Evolutionary conservation across 2,113 vertebrate genomes (phyloP).

Genomic region (Crotalus tigris): DNA sequence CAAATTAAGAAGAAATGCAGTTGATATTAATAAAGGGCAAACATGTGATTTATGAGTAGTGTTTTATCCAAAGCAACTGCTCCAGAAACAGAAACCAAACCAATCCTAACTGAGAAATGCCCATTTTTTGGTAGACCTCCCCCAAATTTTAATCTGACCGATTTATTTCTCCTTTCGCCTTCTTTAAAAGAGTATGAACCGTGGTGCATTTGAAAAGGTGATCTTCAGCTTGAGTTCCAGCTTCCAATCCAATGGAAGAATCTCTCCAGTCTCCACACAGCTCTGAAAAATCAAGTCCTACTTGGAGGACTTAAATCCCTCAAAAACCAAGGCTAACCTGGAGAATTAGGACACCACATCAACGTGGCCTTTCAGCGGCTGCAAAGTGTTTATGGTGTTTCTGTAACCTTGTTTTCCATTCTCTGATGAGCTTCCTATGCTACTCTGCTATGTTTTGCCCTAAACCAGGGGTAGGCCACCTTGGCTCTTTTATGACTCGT

Average conservation of each 20-base stretch:
- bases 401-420: background rate
- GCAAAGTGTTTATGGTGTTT: background rate
- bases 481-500: too few species aligned
- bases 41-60: background rate
- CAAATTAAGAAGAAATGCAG: background rate
- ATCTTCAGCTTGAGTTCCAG: background rate
- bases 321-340: background rate
- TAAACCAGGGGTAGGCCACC: background rate
- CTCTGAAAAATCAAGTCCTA: too few species aligned
- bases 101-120: background rate
- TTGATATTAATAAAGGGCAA: background rate
- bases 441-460: background rate
- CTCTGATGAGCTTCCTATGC: background rate
- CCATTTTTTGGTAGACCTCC: too few species aligned
- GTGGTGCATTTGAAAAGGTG: background rate
- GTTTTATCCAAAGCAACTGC: background rate
- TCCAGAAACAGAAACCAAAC: background rate
- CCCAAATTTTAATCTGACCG: background rate
- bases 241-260: background rate
- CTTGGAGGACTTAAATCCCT: background rate
- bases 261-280: background rate
- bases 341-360: background rate
- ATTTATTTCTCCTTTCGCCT: background rate
- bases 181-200: background rate
- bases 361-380: background rate